phyloP scores from a whole-genome alignment of 1,140 invertebrate species.

The Ceratina japonica region DNA sequence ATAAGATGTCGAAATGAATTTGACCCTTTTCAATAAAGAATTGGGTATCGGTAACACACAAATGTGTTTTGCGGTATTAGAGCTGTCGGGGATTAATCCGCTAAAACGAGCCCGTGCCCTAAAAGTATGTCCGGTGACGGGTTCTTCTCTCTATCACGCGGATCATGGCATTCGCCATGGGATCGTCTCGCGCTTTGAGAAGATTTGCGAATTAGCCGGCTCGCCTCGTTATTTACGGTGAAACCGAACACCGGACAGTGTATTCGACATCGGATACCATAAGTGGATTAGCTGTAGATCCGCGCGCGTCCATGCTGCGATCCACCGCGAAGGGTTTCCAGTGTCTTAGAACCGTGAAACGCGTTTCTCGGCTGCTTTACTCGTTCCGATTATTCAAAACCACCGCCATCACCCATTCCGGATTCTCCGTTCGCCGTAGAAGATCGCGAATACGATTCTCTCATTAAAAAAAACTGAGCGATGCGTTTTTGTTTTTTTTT shows the following conservation, averaged over 20 bases:
- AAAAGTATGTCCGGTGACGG: neutral
- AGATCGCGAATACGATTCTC: neutral
- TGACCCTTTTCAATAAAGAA: neutral
- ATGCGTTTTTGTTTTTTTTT: neutral
- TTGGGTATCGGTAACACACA: neutral
- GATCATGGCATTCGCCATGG: slow-evolving; percentile 64
- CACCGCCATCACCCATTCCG: neutral
- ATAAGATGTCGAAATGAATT: neutral
- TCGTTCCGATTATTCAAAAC: slow-evolving; percentile 16
- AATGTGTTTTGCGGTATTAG: neutral
- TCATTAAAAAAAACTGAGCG: neutral
- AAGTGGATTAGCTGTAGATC: slow-evolving; percentile 72
- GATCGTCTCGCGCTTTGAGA: slow-evolving; percentile 66
- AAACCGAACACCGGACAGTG: slow-evolving; percentile 71
- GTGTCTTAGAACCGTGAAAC: slow-evolving; percentile 49
- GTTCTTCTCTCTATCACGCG: slow-evolving; percentile 21
- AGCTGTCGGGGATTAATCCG: slow-evolving; percentile 1
- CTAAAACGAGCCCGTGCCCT: neutral
- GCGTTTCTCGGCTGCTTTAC: slow-evolving; percentile 15
- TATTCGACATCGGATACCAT: slow-evolving; percentile 74
- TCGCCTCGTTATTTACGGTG: slow-evolving; percentile 69
- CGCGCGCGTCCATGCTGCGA: slow-evolving; percentile 44
- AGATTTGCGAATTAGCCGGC: slow-evolving; percentile 73
- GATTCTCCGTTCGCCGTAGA: neutral
- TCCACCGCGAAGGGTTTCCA: slow-evolving; percentile 50